Conservation (phyloP, 2,888 invertebrate species). For the Troides aeacus region DNA sequence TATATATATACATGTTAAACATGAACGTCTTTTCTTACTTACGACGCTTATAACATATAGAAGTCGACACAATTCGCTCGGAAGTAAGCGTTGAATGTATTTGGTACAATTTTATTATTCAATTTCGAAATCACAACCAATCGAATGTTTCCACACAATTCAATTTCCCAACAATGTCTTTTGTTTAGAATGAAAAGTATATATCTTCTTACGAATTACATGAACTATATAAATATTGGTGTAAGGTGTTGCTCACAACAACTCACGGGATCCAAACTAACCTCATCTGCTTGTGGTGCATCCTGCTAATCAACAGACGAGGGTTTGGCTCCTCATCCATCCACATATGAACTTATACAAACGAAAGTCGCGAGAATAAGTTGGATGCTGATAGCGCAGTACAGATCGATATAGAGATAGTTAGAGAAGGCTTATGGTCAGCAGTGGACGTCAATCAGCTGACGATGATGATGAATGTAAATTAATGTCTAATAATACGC, state of each 20-base stretch:
- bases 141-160: not conserved
- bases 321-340: too few species aligned
- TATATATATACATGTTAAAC: not conserved
- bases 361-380: too few species aligned
- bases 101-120: not conserved
- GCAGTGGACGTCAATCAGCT: too few species aligned
- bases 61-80: not conserved
- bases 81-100: slow-evolving; percentile 1
- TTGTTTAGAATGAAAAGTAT: not conserved
- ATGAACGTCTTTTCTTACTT: not conserved
- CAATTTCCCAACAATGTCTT: not conserved
- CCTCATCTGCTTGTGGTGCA: too few species aligned
- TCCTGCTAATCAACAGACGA: too few species aligned
- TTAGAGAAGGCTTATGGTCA: too few species aligned
- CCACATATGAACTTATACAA: not conserved
- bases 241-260: too few species aligned
- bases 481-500: too few species aligned
- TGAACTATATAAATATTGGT: not conserved
- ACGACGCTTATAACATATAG: not conserved
- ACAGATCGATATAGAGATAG: too few species aligned
- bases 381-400: too few species aligned
- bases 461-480: too few species aligned
- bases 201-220: not conserved
- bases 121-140: slow-evolving; percentile 1
- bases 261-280: too few species aligned